Base-by-base conservation (phyloP, 1,140 invertebrate genomes). In the Hyphantria cunea region DNA sequence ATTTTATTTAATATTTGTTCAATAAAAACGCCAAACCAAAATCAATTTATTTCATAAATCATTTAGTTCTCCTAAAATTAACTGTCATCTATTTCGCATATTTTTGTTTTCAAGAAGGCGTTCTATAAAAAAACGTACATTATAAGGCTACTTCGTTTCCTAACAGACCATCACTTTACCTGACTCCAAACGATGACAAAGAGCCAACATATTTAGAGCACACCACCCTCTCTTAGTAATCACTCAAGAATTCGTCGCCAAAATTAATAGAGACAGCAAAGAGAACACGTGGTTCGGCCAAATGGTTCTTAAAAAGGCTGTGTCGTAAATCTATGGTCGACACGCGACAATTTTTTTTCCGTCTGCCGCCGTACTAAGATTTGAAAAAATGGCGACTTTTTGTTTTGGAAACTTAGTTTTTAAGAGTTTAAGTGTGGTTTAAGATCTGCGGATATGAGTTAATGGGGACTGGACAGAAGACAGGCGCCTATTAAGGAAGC, bases 351-450 rank as follows among this genome's bases (percentile, higher is more conserved):
- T 6, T 49, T 49, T 49, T 49, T 49, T 11, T 6, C 10, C 48
- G 48, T 49, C 48, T 49, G 48, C 11, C 48, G 17, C 6, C 48
- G 12, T 48, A 25, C 45, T 48, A 14, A 17, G 45, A 4, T 25
- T 4, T 6, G 11, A 49, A 32, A 49, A 49, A 49, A 49, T 41
- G 41, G 5, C 5, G 10, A 13, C n/a, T 44, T 44, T 44, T 44
- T 44, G 17, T 32, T 12, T 25, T 25, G 48, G 48, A 49, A 49
- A 49, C 48, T 49, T 48, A 9, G 11, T 48, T 49, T 49, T 49
- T 49, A 33, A 49, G 48, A 12, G 41, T 44, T 13, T 44, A 12
- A 44, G 41, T 25, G 17, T 25, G 7, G 37, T 39, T 44, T 44
- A 12, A 44, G 41, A 44, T 44, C 6, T 13, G 12, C 11, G 41